Percentiles rank a stretch among this genome's conserved stretches.
phyloP scores from a whole-genome alignment of 2,888 invertebrate genomes.

The Amphimallon solstitiale region DNA sequence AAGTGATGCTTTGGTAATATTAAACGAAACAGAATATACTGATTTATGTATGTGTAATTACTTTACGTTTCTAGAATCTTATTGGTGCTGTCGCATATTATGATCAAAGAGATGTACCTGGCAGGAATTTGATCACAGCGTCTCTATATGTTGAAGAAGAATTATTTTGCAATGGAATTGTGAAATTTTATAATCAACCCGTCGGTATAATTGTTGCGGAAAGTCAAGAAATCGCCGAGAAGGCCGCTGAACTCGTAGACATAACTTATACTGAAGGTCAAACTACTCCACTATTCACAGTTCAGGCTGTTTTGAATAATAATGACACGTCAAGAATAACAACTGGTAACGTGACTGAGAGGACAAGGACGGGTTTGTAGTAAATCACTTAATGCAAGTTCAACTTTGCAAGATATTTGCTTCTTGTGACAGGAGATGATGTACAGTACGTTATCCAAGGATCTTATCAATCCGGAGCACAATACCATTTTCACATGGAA shows the following conservation, averaged over 20 bases:
- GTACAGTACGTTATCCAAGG: conserved; percentile 65
- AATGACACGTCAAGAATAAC: conserved; percentile 59
- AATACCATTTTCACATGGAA: conserved; percentile 85
- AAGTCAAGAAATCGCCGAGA: conserved; percentile 68
- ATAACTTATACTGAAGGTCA: conserved; percentile 66
- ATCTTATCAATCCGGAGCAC: conserved; percentile 67
- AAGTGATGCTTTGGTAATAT: conserved; percentile 72
- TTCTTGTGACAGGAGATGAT: conserved; percentile 49
- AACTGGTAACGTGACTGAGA: conserved; percentile 55
- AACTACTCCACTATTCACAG: conserved; percentile 62
- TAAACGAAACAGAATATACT: too few species aligned
- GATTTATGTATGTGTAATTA: conserved; percentile 14
- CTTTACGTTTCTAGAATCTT: conserved; percentile 65
- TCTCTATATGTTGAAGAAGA: conserved; percentile 59
- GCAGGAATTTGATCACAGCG: conserved; percentile 68
- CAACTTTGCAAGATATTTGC: too few species aligned
- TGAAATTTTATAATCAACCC: conserved; percentile 77
- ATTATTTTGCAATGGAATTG: conserved; percentile 65
- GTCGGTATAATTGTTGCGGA: conserved; percentile 78
- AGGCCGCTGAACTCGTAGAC: conserved; percentile 69
- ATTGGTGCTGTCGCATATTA: conserved; percentile 75
- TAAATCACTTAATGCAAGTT: too few species aligned
- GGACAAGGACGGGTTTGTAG: conserved; percentile 56
- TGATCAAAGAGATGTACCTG: conserved; percentile 76
- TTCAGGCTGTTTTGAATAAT: conserved; percentile 66